phyloP scores from a whole-genome alignment of 2,113 vertebrate species.

The Tor tambroides region DNA sequence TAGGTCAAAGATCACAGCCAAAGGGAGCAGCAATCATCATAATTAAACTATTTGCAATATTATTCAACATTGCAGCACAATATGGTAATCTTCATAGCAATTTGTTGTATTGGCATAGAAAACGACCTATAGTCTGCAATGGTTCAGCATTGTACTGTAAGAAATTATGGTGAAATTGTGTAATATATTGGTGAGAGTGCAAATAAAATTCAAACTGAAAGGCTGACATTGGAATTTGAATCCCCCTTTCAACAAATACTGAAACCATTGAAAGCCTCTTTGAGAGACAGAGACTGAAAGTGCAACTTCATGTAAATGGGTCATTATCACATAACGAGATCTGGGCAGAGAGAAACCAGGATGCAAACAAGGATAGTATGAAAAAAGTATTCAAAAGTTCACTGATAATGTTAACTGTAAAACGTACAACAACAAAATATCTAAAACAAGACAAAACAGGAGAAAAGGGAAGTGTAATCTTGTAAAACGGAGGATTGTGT shows the following conservation, averaged over 20 bases:
- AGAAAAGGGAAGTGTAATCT: neutral
- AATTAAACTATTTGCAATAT: neutral
- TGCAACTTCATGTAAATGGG: neutral
- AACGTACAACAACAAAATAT: neutral
- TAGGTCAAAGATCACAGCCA: neutral
- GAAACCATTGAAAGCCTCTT: neutral
- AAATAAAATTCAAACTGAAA: neutral
- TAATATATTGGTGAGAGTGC: neutral
- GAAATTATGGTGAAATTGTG: neutral
- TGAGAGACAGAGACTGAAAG: conserved; percentile 9
- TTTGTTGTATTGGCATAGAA: neutral
- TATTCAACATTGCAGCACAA: neutral
- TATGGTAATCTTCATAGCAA: neutral
- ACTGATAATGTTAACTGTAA: too few relatives aligned
- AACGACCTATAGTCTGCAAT: neutral
- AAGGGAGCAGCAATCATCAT: neutral
- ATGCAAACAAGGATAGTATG: neutral
- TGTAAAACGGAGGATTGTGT: neutral
- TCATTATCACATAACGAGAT: neutral
- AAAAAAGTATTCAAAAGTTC: too few relatives aligned
- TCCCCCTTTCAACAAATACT: conserved; percentile 27
- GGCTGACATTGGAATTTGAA: neutral
- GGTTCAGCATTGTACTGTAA: neutral
- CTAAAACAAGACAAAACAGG: neutral
- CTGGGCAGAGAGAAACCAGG: neutral